These are phyloP conservation scores for Sminthurides aquaticus DNA, from an alignment of 2,888 invertebrate species.

Conservation along the genomic window DNA sequence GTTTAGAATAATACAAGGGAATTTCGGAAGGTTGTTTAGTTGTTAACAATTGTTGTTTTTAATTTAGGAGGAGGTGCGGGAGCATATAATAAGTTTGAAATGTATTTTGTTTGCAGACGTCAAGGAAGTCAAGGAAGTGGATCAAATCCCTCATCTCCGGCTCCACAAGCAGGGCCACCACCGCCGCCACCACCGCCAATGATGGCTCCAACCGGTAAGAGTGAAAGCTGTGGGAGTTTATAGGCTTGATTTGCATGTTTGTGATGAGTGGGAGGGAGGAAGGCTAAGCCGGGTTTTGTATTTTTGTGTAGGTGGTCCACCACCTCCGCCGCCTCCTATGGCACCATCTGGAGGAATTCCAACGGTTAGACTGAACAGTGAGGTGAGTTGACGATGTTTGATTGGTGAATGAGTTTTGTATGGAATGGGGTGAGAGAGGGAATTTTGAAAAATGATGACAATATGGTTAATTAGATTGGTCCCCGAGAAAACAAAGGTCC, in stretches of 20 bases:
- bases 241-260: background rate
- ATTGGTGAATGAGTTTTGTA: too few species aligned
- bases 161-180: conserved; percentile 5
- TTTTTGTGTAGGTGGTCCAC: conserved; percentile 46
- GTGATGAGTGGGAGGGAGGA: background rate
- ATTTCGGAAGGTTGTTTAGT: too few species aligned
- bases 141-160: conserved; percentile 4
- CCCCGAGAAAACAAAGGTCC: conserved; percentile 50
- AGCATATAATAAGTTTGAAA: too few species aligned
- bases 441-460: too few species aligned
- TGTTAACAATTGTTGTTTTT: too few species aligned
- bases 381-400: conserved; percentile 47
- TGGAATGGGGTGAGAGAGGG: too few species aligned
- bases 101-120: too few species aligned
- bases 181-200: conserved; percentile 12
- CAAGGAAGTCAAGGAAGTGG: conserved; percentile 23
- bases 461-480: conserved; percentile 36
- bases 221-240: too few species aligned
- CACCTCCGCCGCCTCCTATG: conserved; percentile 53
- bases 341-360: conserved; percentile 53
- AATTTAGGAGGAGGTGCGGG: too few species aligned
- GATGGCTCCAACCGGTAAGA: conserved; percentile 13
- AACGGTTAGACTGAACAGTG: conserved; percentile 50
- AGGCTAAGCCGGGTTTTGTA: background rate
- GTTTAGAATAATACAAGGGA: too few species aligned